Evolutionary conservation across 2,888 invertebrate species (phyloP), one percentile per base, ranked within the genome.

Genomic region (Apamea sordens): DNA sequence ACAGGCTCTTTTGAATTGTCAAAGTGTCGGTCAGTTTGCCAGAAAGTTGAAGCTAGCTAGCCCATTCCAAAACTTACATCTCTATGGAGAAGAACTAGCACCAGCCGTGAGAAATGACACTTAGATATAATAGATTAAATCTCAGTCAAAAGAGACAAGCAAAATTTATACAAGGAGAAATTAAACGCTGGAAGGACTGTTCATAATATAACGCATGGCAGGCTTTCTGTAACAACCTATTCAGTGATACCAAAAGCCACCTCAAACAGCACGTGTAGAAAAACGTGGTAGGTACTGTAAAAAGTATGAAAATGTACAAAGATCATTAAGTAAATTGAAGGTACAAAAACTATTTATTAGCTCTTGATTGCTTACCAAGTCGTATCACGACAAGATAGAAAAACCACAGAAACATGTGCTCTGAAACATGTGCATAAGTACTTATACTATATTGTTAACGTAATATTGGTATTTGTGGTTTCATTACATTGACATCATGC

Each of bases 301-400:
- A 80, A 79, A 74, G 32, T 10, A 69, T 56, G 24, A 72, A 79
- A 67, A 85, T 71, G 72, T 63, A 73, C 69, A 44, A 65, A 21
- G 61, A 73, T 84, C 73, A 76, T 76, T 84, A 72, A 59, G 64
- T 61, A 72, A 84, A 73, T 68, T 68, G 56, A 73, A 50, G 64
- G 21, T 64, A 77, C 79, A 86, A 87, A 87, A 87, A 84, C 73
- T 64, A 65, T 73, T 53, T 70, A 80, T 84, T 77, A 86, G 50
- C 65, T 73, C 68, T 82, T 84, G 82, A 87, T 84, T 79, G 77
- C 77, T 80, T 61, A 70, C 74, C 63, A 50, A 32, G 53, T 72
- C 56, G n/a, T 28, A 71, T 79, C 82, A 88, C 82, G 86, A 82
- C 56, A 3, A 61, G 65, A 28, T 56, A 82, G 73, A 88, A 88